Evolutionary conservation across 2,113 vertebrate genomes (phyloP), one percentile per base, ranked within the genome.

Genomic region (Muntiacus reevesi): DNA sequence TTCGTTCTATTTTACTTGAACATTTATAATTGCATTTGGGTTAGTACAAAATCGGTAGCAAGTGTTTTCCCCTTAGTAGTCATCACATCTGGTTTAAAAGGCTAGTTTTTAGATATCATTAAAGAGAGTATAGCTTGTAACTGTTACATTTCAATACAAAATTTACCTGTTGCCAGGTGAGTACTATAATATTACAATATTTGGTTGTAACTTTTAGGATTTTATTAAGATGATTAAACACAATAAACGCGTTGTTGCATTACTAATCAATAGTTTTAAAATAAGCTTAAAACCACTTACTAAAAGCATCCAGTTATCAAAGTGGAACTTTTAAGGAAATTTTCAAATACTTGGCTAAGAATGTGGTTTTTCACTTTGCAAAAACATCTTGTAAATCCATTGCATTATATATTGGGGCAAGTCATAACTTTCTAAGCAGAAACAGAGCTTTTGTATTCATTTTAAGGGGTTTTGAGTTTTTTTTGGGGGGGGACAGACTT

Each of bases 31-130:
- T 85, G 50, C 43, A 52, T 89, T 98, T 94, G 87, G 43, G 2
- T 97, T 97, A 97, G 85, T 82, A 91, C 84, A 87, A 79, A 89
- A 90, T 94, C 43, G 3, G 33, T 96, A 50, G 81, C 85, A 84
- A 71, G 21, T 92, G 40, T 93, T 89, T 89, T 91, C 27, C 78
- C 40, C 40, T 55, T 85, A 59, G 27, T 3, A 86, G 36, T 78
- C 17, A 50, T 96, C 57, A 60, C 45, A 82, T 91, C 36, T 93
- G 40, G 27, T 52, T 96, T 87, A 57, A 79, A 95, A 86, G n/a
- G 82, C n/a, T 78, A 21, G 7, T 76, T 96, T 96, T 96, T 28
- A 81, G 54, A 59, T 79, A 88, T 12, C 83, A 86, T 86, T 94
- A 55, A 82, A 64, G 16, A 64, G 40, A 64, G 4, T 59, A 36